phyloP scores from a whole-genome alignment of 1,140 invertebrate species.

The Melanaphis sacchari region DNA sequence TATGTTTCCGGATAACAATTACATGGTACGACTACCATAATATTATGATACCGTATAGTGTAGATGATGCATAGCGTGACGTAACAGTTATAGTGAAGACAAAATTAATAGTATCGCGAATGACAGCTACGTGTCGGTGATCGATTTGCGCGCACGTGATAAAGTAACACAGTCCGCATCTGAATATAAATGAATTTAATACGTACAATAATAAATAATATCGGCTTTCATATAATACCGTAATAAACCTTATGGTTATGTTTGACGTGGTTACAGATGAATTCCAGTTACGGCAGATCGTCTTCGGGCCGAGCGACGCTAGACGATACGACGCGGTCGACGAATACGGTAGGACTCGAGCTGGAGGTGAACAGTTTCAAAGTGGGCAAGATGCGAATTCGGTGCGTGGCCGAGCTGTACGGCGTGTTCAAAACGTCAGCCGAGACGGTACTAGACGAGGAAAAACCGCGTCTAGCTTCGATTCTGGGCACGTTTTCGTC shows the following conservation, averaged over 20 bases:
- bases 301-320: background rate
- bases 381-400: slow-evolving; percentile 67
- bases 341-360: slow-evolving; percentile 60
- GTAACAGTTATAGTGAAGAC: background rate
- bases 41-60: background rate
- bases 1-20: background rate
- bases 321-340: slow-evolving; percentile 5
- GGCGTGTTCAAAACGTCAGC: slow-evolving; percentile 68
- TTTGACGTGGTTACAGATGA: slow-evolving; percentile 39
- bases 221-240: background rate
- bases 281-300: slow-evolving; percentile 24
- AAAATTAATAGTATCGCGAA: background rate
- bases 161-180: background rate
- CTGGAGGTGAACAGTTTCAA: slow-evolving; percentile 61
- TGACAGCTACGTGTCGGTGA: background rate
- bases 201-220: background rate
- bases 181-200: background rate
- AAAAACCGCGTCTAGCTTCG: slow-evolving; percentile 71
- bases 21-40: background rate
- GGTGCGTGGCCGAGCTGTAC: slow-evolving; percentile 71
- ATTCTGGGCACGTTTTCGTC: slow-evolving; percentile 73
- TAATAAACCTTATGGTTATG: background rate
- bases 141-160: background rate
- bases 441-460: slow-evolving; percentile 68
- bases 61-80: no score